phyloP scores from a whole-genome alignment of 2,888 invertebrate species.

The Aspidapion aeneum region DNA sequence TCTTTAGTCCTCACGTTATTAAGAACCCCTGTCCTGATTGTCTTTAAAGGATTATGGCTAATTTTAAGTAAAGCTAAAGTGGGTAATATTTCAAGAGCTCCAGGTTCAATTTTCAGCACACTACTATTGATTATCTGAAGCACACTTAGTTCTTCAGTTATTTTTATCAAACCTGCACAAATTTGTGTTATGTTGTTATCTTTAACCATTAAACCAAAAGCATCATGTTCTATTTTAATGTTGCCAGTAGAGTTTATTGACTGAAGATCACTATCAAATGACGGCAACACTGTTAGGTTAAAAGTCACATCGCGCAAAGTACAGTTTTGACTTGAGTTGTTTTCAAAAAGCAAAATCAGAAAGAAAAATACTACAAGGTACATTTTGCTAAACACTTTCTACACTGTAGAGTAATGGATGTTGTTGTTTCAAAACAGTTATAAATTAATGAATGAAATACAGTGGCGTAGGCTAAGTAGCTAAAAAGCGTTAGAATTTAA shows the following conservation, averaged over 20 bases:
- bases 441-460: neutral
- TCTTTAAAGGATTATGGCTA: constrained; percentile 31
- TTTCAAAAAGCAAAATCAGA: neutral
- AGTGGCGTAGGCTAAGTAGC: neutral
- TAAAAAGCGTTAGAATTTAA: no score
- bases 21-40: constrained; percentile 35
- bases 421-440: neutral
- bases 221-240: constrained; percentile 27
- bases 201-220: constrained; percentile 30
- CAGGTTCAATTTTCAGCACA: constrained; percentile 32
- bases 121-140: constrained; percentile 33
- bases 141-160: constrained; percentile 32
- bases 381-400: neutral
- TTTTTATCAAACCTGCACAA: constrained; percentile 26
- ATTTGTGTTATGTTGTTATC: constrained; percentile 28
- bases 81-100: constrained; percentile 36
- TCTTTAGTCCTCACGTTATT: constrained; percentile 35
- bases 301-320: constrained; percentile 1
- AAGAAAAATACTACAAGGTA: neutral
- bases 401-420: neutral
- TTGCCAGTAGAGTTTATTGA: constrained; percentile 19
- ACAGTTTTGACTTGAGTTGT: neutral
- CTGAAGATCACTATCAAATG: constrained; percentile 27
- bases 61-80: constrained; percentile 35
- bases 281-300: constrained; percentile 25